Base-by-base conservation (phyloP, 1,140 invertebrate species). In the Drosophila albomicans region DNA sequence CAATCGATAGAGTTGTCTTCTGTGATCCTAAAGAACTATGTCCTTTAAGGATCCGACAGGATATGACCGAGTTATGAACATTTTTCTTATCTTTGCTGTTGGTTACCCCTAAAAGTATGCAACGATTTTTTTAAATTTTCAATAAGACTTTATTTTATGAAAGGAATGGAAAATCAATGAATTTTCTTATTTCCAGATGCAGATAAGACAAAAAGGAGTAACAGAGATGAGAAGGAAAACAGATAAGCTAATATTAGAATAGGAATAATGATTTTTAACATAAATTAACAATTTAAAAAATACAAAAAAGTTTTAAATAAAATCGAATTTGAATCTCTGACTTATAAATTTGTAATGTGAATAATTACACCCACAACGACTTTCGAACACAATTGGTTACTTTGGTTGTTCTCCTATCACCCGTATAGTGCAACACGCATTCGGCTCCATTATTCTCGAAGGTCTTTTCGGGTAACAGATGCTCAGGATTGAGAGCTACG, bases 361-460 rank as follows among this genome's bases (percentile, higher is more conserved):
- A 76, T 15, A 52, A 71, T 57, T 74, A 82, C 67, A 85, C 75
- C 81, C 80, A 90, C 49, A 96, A 96, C 59, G 95, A 93, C 67
- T 94, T 94, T 30, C 96, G 91, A 5, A 91, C 93, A 90, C 97
- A 98, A 81, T 96, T 95, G 41, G 95, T 95, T 1, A 99, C 94
- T 49, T 93, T 94, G 3, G 96, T 97, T 61, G 94, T 96, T 0
- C 94, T 94, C 66, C 95, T 94, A 5, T 85, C 43, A 3, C 91
- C 91, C 0, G 95, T 95, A 64, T 99, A 98, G 58, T 95, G 94
- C 3, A 99, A 93, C 5, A 94, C 93, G 89, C 98, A 99, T 10
- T 95, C 93, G 0, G 96, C 98, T 0, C 97, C 98, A 92, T 99
- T 99, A 93, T 99, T 99, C 75, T 98, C 96, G 81, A 95, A 99